Percentiles rank a stretch among this genome's conserved stretches.
Evolutionary conservation across 2,888 invertebrate species (phyloP).

Genomic region (Euzetes globulus): DNA sequence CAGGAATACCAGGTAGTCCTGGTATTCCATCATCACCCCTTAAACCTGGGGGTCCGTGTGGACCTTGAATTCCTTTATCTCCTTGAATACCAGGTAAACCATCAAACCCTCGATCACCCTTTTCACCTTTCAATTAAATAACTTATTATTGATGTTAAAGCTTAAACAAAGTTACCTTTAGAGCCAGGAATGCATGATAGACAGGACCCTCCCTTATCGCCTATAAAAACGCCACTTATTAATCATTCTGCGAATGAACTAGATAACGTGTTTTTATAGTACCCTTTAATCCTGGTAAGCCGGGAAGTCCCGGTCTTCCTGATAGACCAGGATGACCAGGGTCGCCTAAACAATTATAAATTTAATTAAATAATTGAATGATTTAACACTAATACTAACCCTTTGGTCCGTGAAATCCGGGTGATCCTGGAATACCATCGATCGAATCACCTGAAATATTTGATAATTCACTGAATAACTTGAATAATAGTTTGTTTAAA

Average conservation of each 20-base stretch:
- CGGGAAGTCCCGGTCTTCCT: constrained; percentile 55
- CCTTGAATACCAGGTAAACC: constrained; percentile 69
- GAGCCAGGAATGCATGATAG: constrained; percentile 38
- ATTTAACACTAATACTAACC: background rate
- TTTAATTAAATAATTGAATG: background rate
- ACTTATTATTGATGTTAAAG: background rate
- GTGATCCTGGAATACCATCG: constrained; percentile 53
- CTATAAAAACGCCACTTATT: too few species aligned
- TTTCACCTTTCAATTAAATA: constrained; percentile 16
- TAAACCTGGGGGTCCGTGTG: constrained; percentile 32
- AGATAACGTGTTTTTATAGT: constrained; percentile 46
- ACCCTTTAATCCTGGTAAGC: constrained; percentile 47
- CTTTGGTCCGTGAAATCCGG: constrained; percentile 71
- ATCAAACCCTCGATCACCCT: constrained; percentile 31
- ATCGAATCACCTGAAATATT: constrained; percentile 38
- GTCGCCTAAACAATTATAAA: constrained; percentile 52
- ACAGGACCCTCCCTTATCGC: constrained; percentile 41
- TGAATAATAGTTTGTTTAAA: background rate
- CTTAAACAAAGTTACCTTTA: constrained; percentile 32
- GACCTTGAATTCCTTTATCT: constrained; percentile 43
- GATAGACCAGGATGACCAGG: constrained; percentile 66
- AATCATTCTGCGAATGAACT: background rate
- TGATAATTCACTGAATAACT: background rate
- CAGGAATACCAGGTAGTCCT: constrained; percentile 35
- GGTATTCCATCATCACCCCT: constrained; percentile 41